These are phyloP conservation scores for Pangasius sanitwongsei DNA, from an alignment of 2,797 vertebrate genomes.

Conservation along the genomic window DNA sequence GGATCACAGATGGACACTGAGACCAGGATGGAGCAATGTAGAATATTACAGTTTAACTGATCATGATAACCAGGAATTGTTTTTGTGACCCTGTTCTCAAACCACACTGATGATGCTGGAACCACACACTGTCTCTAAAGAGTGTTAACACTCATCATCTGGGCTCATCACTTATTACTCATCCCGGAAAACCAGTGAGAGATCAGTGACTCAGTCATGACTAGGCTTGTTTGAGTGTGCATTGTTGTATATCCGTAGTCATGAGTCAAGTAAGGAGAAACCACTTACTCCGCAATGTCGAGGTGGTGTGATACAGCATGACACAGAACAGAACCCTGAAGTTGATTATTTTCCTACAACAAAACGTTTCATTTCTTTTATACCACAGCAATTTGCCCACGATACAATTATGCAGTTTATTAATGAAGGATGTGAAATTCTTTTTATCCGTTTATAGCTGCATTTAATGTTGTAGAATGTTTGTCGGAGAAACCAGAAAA, in stretches of 20 bases:
- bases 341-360: neutral
- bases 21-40: neutral
- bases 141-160: neutral
- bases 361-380: neutral
- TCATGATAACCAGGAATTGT: neutral
- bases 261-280: neutral
- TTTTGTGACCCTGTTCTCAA: neutral
- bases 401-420: neutral
- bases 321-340: neutral
- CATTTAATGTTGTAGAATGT: neutral
- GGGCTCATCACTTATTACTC: neutral
- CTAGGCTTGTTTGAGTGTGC: neutral
- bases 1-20: too few relatives aligned
- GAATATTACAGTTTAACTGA: neutral
- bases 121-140: neutral
- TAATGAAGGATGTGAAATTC: neutral
- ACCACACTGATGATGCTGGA: neutral
- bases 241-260: neutral
- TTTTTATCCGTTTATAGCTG: neutral
- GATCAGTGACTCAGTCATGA: constrained; percentile 1
- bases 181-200: neutral
- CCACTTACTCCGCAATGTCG: neutral
- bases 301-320: neutral
- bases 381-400: neutral
- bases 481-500: too few relatives aligned